Base-by-base conservation (phyloP, 2,888 invertebrate species). In the Autographa gamma region DNA sequence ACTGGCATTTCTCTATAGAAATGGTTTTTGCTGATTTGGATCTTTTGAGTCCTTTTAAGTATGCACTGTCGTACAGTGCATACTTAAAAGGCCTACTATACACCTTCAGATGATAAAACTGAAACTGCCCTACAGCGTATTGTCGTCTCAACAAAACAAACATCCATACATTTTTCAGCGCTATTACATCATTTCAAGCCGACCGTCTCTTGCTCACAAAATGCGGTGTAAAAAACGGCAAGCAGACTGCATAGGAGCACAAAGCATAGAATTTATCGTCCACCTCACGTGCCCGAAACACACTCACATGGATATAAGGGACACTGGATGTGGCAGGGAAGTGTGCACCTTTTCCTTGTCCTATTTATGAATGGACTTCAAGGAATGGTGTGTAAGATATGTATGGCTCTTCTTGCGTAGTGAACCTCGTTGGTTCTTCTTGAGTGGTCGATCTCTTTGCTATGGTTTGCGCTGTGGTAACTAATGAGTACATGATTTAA, bases 231-330 rank as follows among this genome's bases (percentile, higher is more conserved):
- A 93, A 92, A 91, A 89, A 86, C 87, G 76, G 83, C 80, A 73
- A 79, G 82, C 83, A 85, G 85, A 81, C 89, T 89, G 85, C 54
- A 56, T 56, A 56, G 85, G 88, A 88, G 89, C 88, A 93, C 94
- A 94, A 94, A 93, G 93, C 92, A 81, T 81, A 83, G 89, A 90
- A 94, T 94, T 94, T 94, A 94, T 94, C 88, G 93, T 86, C 86
- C 89, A 87, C 89, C 91, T 91, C 91, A 86, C 87, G 88, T 92
- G 93, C 91, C 93, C 89, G 83, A 90, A 92, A 93, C 93, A 93
- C 86, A 83, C 88, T 65, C 69, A 71, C 87, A 60, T 3, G 59
- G 87, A 88, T 83, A 7, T 79, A 65, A 34, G 18, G 18, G n/a
- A 61, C 9, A 58, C 83, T 90, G 66, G 88, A 91, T 79, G 54